These are phyloP conservation scores for Achlya flavicornis DNA, from an alignment of 2,888 invertebrate species.

Conservation along the genomic window DNA sequence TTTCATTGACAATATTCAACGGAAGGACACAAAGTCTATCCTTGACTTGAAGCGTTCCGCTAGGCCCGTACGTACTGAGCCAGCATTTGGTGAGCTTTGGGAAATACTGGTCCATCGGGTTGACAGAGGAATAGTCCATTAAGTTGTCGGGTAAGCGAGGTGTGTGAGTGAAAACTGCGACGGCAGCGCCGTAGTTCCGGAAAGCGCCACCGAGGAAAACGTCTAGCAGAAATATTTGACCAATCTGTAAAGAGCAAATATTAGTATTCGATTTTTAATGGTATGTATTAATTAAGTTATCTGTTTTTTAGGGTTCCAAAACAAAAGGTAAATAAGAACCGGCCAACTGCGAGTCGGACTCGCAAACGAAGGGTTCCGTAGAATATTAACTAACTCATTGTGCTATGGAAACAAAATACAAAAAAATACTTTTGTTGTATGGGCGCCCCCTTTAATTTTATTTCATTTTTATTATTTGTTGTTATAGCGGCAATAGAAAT, in stretches of 20 bases:
- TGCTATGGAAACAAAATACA: no score
- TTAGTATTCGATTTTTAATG: background rate
- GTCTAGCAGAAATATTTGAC: conserved; percentile 88
- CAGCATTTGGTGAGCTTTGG: conserved; percentile 88
- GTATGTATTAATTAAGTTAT: no score
- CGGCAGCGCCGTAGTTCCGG: conserved; percentile 83
- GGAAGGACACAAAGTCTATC: conserved; percentile 90
- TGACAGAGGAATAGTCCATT: conserved; percentile 69
- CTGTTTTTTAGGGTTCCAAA: no score
- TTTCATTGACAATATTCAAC: conserved; percentile 91
- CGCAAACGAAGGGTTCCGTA: no score
- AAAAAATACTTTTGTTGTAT: no score
- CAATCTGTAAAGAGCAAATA: conserved; percentile 73
- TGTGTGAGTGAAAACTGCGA: conserved; percentile 72
- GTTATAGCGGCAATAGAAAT: no score
- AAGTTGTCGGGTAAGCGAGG: conserved; percentile 56
- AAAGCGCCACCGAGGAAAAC: conserved; percentile 86
- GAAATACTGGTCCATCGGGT: conserved; percentile 87
- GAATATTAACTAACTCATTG: no score
- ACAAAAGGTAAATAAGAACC: no score
- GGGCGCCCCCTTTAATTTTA: no score
- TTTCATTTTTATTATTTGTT: no score
- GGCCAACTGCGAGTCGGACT: no score
- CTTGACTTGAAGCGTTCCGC: conserved; percentile 81
- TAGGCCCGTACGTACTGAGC: conserved; percentile 83